A percentile compares a stretch with the other conserved stretches of the same genome.
Conservation (phyloP, 2,888 invertebrate genomes). For the Amblyjoppa fuscipennis region DNA sequence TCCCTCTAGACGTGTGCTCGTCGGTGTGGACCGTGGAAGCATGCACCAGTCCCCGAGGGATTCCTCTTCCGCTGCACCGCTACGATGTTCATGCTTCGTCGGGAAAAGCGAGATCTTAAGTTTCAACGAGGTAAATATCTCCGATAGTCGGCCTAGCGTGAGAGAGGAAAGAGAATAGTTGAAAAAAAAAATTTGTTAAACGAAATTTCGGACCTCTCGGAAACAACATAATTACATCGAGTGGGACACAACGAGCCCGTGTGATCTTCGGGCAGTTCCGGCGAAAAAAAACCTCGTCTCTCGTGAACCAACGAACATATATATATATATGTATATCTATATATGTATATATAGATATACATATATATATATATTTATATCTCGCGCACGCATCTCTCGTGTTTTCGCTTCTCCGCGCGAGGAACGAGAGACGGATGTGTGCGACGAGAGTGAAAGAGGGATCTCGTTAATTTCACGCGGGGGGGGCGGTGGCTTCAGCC, state of each 20-base stretch:
- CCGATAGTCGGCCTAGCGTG: not conserved
- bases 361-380: too few relatives aligned
- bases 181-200: not conserved
- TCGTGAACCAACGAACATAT: slow-evolving; percentile 40
- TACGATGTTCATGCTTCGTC: slow-evolving; percentile 50
- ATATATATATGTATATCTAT: too few relatives aligned
- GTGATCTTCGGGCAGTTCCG: slow-evolving; percentile 11
- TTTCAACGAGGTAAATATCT: slow-evolving; percentile 30
- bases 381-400: slow-evolving; percentile 50
- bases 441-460: slow-evolving; percentile 10
- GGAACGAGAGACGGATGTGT: slow-evolving; percentile 13
- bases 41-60: slow-evolving; percentile 62
- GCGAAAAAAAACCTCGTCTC: slow-evolving; percentile 25
- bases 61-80: slow-evolving; percentile 50
- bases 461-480: slow-evolving; percentile 61
- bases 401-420: slow-evolving; percentile 22
- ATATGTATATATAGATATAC: too few relatives aligned
- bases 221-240: not conserved
- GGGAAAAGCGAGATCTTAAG: slow-evolving; percentile 14
- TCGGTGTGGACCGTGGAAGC: slow-evolving; percentile 59
- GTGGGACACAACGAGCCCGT: not conserved
- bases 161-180: not conserved
- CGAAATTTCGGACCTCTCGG: not conserved
- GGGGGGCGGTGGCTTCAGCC: not conserved
- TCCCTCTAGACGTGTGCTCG: slow-evolving; percentile 26